These are phyloP conservation scores for Embidobia sp. DNA, from an alignment of 2,888 invertebrate species.

Conservation along the genomic window DNA sequence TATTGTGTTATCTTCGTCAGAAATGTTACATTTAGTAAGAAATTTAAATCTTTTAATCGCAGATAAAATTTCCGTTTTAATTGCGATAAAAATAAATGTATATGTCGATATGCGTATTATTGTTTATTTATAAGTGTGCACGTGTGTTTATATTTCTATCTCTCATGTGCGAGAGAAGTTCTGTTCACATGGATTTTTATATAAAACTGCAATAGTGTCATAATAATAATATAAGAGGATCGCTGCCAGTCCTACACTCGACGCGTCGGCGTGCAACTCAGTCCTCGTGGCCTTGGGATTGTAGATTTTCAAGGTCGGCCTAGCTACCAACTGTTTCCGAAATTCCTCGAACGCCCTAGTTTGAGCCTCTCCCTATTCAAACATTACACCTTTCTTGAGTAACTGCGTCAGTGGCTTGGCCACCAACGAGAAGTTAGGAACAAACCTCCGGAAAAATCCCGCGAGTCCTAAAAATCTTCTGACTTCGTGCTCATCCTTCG, in stretches of 20 bases:
- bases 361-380: too few species aligned
- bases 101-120: too few species aligned
- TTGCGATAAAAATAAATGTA: too few species aligned
- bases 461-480: constrained; percentile 5
- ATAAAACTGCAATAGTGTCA: too few species aligned
- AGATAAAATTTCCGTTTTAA: constrained; percentile 3
- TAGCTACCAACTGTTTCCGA: background rate
- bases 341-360: too few species aligned
- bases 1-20: constrained; percentile 17
- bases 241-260: background rate
- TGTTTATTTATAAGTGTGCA: too few species aligned
- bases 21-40: constrained; percentile 9
- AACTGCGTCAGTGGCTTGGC: background rate
- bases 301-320: constrained; percentile 4
- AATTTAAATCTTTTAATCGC: constrained; percentile 15
- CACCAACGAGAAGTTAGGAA: background rate
- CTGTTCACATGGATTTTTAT: too few species aligned
- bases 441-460: constrained; percentile 11
- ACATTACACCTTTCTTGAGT: background rate
- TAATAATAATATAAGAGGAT: constrained; percentile 11
- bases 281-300: background rate
- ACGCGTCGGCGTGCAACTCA: constrained; percentile 15
- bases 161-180: too few species aligned
- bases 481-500: constrained; percentile 1
- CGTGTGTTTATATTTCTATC: too few species aligned